Base-by-base conservation (phyloP, 2,888 invertebrate species). In the Nycteola revayana region DNA sequence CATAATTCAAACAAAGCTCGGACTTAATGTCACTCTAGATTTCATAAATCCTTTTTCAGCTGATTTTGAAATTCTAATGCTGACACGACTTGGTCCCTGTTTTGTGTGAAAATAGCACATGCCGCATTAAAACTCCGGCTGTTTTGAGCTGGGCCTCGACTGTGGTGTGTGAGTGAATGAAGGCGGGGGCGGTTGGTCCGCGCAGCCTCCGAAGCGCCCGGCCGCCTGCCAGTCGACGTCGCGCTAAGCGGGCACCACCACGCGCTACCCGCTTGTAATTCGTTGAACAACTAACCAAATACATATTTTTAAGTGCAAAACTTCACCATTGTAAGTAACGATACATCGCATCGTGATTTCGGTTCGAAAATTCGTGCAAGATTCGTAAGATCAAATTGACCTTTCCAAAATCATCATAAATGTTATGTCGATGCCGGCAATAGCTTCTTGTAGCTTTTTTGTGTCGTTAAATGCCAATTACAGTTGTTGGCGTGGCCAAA, bases 61-160 rank as follows among this genome's bases (percentile, higher is more conserved):
- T 65, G 61, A 67, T 72, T 65, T 66, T 59, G 65, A 67, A 67
- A 68, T 43, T 56, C 56, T 63, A 63, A 69, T 70, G 65, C 64
- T 67, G 63, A 67, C 65, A 63, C 53, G 55, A 57, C 48, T 57
- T 50, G 42, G 65, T 54, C 62, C 63, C 51, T 66, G 63, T 75
- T 74, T 72, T 67, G 66, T 71, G 68, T 70, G 67, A 77, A 79
- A 81, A 79, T 68, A 74, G 75, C 79, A 77, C 78, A 80, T 77
- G 80, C 80, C 81, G 79, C 82, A 78, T 80, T 79, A 75, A 72
- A 75, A 82, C 78, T 83, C 79, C 75, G 76, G 70, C 79, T 75
- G 80, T 82, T 79, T 74, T 66, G 73, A 74, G 77, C 77, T 72
- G 74, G 75, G 82, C 75, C 72, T 75, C 66, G 65, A 64, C 61